Conservation (phyloP, 2,888 invertebrate species). For the Callyntrura sp. region DNA sequence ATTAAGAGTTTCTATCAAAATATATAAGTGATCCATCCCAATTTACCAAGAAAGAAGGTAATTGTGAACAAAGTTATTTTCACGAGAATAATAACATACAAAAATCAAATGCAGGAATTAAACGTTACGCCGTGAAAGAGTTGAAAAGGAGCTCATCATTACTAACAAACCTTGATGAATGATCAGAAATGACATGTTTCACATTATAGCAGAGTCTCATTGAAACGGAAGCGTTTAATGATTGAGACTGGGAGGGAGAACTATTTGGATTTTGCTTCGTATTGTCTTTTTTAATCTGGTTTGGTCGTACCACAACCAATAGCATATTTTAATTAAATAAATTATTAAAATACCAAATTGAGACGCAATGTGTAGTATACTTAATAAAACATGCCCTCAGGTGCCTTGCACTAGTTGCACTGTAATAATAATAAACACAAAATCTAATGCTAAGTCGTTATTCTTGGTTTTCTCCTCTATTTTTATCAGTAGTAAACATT, state of each 20-base stretch:
- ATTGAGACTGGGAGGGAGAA: neutral
- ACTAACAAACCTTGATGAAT: constrained; percentile 61
- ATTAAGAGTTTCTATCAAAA: neutral
- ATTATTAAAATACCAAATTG: neutral
- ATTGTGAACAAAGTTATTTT: neutral
- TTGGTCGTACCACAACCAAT: neutral
- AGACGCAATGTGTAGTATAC: too few relatives aligned
- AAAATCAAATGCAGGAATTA: too few relatives aligned
- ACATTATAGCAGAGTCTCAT: neutral
- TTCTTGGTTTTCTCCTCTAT: too few relatives aligned
- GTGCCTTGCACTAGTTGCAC: too few relatives aligned
- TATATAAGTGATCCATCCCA: neutral
- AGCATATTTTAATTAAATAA: neutral
- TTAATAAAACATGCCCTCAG: too few relatives aligned
- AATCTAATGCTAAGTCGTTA: too few relatives aligned
- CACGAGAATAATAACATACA: too few relatives aligned
- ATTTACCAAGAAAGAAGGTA: neutral
- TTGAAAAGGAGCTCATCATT: constrained; percentile 56
- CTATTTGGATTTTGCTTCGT: constrained; percentile 17
- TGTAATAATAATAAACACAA: too few relatives aligned
- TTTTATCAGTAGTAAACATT: too few relatives aligned
- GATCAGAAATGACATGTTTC: constrained; percentile 35
- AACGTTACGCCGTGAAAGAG: constrained; percentile 14
- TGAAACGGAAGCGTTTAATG: neutral
- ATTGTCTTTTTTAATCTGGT: neutral